Evolutionary conservation across 2,797 vertebrate species (phyloP), one percentile per base, ranked within the genome.

Genomic region (Acridotheres tristis): DNA sequence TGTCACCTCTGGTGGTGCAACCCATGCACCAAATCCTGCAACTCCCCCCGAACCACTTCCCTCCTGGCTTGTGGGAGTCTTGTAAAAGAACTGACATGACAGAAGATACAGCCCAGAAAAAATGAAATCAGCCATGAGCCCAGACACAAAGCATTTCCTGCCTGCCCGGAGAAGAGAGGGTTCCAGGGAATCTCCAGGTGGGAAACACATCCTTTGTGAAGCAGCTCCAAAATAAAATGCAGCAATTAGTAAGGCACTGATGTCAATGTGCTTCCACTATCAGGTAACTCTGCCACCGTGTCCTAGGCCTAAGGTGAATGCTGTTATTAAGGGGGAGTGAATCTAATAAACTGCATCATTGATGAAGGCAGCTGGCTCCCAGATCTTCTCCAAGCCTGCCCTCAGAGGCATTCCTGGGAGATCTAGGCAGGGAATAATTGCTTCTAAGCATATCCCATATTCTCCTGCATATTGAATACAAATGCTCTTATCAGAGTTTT

Each of bases 381-480:
- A 93, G 68, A 89, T 96, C 94, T 90, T 61, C 53, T 67, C 77
- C 58, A 63, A 91, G 84, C 43, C 23, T 76, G 65, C 54, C 50
- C 88, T 96, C 81, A 50, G 76, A 16, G 10, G 90, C 88, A 90
- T 94, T 90, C 91, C 69, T 76, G 47, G 45, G 74, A 89, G 81
- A 85, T 63, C 68, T 20, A 89, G 88, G 88, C 58, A 54, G 78
- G 30, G 53, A 93, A 82, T 86, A 90, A 89, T 27, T 43, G 85
- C 92, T 92, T 93, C 61, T 58, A 93, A 96, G 86, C 75, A 65
- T 66, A 94, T 75, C 42, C 48, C 74, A 69, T 84, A 61, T 89
- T 90, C 67, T 89, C 30, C 32, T 65, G 6, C 82, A 79, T 85
- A 88, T 6, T 76, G 79, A 94, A 94, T 85, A 96, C n/a, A 88